These are phyloP conservation scores for Psephotus haematonotus DNA, from an alignment of 2,113 vertebrate species.

Conservation along the genomic window DNA sequence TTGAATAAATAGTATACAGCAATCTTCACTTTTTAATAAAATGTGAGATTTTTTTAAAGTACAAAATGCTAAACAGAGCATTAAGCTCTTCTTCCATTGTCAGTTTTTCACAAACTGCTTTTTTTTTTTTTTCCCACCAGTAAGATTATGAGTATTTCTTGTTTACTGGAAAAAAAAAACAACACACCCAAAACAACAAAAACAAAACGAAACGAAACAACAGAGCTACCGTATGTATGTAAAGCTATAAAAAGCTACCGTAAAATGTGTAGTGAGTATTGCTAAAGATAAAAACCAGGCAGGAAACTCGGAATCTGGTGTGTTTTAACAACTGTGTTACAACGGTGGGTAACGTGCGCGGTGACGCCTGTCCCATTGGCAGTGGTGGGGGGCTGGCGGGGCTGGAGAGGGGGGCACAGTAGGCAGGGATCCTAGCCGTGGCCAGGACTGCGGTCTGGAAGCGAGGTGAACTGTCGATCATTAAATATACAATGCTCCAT, in stretches of 20 bases:
- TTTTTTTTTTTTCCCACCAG: slow-evolving; percentile 78
- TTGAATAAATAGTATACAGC: slow-evolving; percentile 99
- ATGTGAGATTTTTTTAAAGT: slow-evolving; percentile 90
- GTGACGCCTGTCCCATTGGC: slow-evolving; percentile 23
- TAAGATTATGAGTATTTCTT: slow-evolving; percentile 85
- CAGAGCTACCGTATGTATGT: slow-evolving; percentile 75
- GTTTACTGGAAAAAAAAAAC: slow-evolving; percentile 73
- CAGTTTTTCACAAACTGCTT: slow-evolving; percentile 84
- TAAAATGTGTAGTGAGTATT: slow-evolving; percentile 87
- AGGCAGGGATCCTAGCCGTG: slow-evolving; percentile 18
- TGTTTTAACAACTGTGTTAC: slow-evolving; percentile 72
- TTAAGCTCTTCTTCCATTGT: slow-evolving; percentile 84
- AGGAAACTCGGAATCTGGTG: slow-evolving; percentile 85
- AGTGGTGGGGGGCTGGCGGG: slow-evolving; percentile 12
- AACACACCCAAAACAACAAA: not conserved
- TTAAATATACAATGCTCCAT: slow-evolving; percentile 64
- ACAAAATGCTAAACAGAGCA: slow-evolving; percentile 94
- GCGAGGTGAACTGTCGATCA: slow-evolving; percentile 11
- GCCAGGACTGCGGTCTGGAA: slow-evolving; percentile 53
- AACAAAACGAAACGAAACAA: slow-evolving; percentile 70
- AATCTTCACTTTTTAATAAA: slow-evolving; percentile 98
- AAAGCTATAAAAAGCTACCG: slow-evolving; percentile 83
- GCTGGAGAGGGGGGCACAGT: not conserved
- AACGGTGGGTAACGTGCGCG: slow-evolving; percentile 51
- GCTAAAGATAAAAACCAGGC: slow-evolving; percentile 80